Evolutionary conservation across 1,140 invertebrate species (phyloP), one percentile per base, ranked within the genome.

Genomic region (Cherax destructor): DNA sequence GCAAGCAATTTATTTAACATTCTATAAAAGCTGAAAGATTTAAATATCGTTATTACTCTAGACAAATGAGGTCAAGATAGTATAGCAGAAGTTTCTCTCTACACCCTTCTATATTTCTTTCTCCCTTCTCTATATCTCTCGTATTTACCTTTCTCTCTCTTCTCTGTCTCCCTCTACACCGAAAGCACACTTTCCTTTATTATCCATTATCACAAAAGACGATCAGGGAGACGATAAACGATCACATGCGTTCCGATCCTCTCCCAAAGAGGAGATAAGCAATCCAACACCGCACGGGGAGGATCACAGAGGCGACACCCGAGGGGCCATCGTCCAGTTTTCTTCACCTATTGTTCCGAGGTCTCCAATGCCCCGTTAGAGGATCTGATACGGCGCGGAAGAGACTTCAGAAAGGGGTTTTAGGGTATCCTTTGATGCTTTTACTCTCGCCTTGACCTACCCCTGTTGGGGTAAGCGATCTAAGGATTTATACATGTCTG

Each of bases 301-400:
- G 30, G 59, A 41, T 41, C 30, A 30, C 69, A 24, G n/a, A 30
- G 24, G 69, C n/a, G n/a, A 74, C 59, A 69, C 81, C 18, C 24
- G 13, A 47, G 80, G 81, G 56, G 24, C 81, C 21, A 30, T 69
- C 41, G 81, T 65, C 49, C 24, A n/a, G 81, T 16, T 83, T 83
- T 83, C 81, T 83, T 83, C 81, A 69, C 81, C 81, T 69, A 65
- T 83, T 83, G 81, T 83, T 61, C 59, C n/a, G 61, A 69, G 81
- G 81, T 83, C 59, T 83, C 81, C 59, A 56, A 41, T 65, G 81
- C 81, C 61, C 81, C 81, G 81, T 83, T 83, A 83, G 81, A 72
- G 61, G 61, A 83, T 83, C 81, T 65, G 81, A 83, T 83, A 83
- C 81, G 59, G 61, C 61, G 59, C 61, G 30, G 56, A 65, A 24